A percentile compares a stretch with the other conserved stretches of the same genome.
These are phyloP conservation scores for Prionailurus bengalensis DNA, from an alignment of 2,113 vertebrate species.

Conservation along the genomic window DNA sequence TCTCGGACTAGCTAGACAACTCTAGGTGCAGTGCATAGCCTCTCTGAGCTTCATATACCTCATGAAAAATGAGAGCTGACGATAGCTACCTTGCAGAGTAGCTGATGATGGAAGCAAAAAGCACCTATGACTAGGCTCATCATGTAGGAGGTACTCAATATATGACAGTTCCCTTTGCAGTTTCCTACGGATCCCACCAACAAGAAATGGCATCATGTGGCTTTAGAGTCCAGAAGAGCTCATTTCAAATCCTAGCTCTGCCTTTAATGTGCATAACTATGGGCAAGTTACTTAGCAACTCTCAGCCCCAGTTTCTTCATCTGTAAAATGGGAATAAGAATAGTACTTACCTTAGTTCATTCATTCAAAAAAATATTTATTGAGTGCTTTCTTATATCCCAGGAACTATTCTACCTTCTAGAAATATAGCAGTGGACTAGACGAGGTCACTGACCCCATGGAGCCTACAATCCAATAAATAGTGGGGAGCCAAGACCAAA, in stretches of 20 bases:
- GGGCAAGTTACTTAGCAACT: background rate
- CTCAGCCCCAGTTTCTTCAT: background rate
- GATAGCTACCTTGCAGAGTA: background rate
- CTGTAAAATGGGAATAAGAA: constrained; percentile 4
- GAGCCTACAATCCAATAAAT: background rate
- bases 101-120: background rate
- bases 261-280: background rate
- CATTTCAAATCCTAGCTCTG: background rate
- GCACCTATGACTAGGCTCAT: background rate
- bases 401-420: background rate
- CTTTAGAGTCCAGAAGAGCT: background rate
- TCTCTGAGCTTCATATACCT: background rate
- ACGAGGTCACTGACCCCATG: background rate
- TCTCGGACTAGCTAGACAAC: background rate
- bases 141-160: background rate
- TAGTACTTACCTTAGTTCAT: background rate
- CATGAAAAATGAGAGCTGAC: background rate
- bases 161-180: background rate
- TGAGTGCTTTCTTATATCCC: background rate
- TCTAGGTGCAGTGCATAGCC: background rate
- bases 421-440: background rate
- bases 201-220: background rate
- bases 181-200: background rate
- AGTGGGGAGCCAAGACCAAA: background rate
- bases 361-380: constrained; percentile 9